Percentiles rank a stretch among this genome's conserved stretches.
phyloP scores from a whole-genome alignment of 2,113 vertebrate species.

The Mustela nigripes region DNA sequence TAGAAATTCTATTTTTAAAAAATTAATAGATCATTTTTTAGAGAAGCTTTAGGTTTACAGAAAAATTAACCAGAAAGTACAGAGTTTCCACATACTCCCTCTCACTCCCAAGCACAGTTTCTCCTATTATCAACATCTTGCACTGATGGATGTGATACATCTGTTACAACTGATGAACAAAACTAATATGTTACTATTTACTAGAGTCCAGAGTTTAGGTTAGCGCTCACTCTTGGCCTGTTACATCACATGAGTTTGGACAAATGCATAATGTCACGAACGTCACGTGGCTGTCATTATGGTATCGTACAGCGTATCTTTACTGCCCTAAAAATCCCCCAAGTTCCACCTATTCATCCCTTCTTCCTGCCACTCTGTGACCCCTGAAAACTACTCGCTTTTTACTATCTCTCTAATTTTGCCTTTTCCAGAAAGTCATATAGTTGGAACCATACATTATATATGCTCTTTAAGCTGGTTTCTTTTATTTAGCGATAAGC shows the following conservation, averaged over 20 bases:
- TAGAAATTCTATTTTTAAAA: background rate
- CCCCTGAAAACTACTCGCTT: background rate
- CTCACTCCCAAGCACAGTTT: background rate
- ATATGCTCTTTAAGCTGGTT: background rate
- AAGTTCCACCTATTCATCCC: background rate
- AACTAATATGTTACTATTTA: background rate
- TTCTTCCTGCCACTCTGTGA: background rate
- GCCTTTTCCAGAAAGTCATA: background rate
- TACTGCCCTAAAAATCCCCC: background rate
- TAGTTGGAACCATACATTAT: background rate
- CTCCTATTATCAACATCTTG: background rate
- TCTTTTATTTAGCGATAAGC: background rate
- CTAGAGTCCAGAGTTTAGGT: background rate
- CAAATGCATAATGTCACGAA: background rate
- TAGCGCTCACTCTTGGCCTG: background rate
- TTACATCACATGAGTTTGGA: background rate
- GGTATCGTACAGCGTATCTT: no score
- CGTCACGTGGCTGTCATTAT: background rate
- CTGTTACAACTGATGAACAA: background rate
- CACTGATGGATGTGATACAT: no score
- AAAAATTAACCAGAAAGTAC: background rate
- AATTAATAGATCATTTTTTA: background rate
- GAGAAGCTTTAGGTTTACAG: background rate
- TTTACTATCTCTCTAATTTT: background rate
- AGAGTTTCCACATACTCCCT: background rate